phyloP scores from a whole-genome alignment of 1,140 invertebrate species.

The Arctopsyche grandis region DNA sequence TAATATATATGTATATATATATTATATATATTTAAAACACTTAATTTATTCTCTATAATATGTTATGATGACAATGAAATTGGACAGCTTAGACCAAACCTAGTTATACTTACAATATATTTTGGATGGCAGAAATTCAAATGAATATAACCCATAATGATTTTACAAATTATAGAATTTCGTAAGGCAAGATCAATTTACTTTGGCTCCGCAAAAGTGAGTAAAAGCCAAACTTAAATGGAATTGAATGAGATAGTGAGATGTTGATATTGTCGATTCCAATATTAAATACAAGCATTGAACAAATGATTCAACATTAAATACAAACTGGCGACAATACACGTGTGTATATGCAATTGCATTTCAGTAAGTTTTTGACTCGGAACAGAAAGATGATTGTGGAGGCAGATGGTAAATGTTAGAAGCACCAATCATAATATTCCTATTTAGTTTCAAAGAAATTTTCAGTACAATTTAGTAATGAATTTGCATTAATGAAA shows the following conservation, averaged over 20 bases:
- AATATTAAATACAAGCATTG: conserved; percentile 1
- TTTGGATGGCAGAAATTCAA: conserved; percentile 55
- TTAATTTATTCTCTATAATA: conserved; percentile 54
- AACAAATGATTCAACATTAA: background rate
- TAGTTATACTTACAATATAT: conserved; percentile 51
- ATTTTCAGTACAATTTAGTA: no score
- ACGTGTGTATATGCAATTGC: no score
- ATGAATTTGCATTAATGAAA: no score
- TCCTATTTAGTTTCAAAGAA: no score
- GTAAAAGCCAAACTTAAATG: conserved; percentile 2
- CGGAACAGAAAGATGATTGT: no score
- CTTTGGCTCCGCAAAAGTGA: background rate
- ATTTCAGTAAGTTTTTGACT: no score
- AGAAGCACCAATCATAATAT: no score
- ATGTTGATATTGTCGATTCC: conserved; percentile 18
- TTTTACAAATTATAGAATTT: background rate
- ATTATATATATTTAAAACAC: conserved; percentile 55
- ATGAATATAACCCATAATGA: conserved; percentile 17
- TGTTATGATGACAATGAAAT: conserved; percentile 54
- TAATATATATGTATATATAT: conserved; percentile 46
- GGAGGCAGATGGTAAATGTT: no score
- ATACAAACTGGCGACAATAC: background rate
- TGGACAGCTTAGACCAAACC: conserved; percentile 56
- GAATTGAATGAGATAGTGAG: background rate
- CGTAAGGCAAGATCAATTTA: conserved; percentile 32